Percentiles rank a stretch among this genome's conserved stretches.
Conservation (phyloP, 2,888 invertebrate species). For the Eubasilissa splendida region DNA sequence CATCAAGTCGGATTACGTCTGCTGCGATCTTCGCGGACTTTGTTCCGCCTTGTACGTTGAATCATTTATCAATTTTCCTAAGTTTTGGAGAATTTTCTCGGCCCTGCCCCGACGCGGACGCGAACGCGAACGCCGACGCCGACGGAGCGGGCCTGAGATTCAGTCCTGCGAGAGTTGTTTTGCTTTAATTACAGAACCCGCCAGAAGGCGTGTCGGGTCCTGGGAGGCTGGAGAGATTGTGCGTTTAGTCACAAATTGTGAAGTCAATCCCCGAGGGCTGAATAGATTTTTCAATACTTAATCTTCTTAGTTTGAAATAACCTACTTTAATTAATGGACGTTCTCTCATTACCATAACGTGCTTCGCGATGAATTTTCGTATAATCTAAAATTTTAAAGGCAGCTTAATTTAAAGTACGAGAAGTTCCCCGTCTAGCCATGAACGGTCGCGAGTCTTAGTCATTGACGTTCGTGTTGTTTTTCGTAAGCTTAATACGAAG, state of each 20-base stretch:
- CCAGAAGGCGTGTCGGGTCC: conserved; percentile 18
- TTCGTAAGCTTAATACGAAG: too few species aligned
- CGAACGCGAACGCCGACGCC: neutral
- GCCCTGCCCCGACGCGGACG: neutral
- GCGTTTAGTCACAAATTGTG: conserved; percentile 30
- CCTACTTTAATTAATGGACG: conserved; percentile 22
- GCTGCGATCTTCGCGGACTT: too few species aligned
- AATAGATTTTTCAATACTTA: conserved; percentile 40
- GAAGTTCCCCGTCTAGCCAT: too few species aligned
- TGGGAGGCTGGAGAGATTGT: conserved; percentile 31
- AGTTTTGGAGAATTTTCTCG: neutral
- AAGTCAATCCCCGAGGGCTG: conserved; percentile 40
- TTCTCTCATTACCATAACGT: conserved; percentile 20
- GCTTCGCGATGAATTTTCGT: neutral
- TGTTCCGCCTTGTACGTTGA: too few species aligned
- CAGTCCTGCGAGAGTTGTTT: conserved; percentile 33
- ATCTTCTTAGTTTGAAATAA: conserved; percentile 24
- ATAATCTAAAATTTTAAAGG: conserved; percentile 1
- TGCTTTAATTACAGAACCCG: conserved; percentile 35
- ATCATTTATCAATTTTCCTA: conserved; percentile 25
- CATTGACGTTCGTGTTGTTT: too few species aligned
- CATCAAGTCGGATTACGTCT: too few species aligned
- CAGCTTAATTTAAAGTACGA: neutral
- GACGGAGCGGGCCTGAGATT: neutral
- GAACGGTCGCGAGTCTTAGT: too few species aligned